These are phyloP conservation scores for Blastomussa wellsi DNA, from an alignment of 92 coral and sea anemone genomes.

Conservation along the genomic window DNA sequence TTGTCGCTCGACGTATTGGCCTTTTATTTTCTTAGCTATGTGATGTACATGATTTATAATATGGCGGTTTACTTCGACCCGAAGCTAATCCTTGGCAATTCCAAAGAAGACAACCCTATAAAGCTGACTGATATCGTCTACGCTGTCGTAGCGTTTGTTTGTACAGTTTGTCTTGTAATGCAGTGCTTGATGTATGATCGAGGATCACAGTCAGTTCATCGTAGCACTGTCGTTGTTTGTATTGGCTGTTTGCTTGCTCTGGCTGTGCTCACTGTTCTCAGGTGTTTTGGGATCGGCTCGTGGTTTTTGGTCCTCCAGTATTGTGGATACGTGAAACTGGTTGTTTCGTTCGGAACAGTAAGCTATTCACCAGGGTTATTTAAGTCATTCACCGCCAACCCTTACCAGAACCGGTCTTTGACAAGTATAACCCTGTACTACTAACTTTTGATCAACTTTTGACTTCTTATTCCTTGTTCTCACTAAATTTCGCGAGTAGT, in stretches of 20 bases:
- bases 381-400: no score
- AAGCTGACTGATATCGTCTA: slow-evolving; percentile 76
- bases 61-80: slow-evolving; percentile 67
- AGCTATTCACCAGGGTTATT: slow-evolving; percentile 13
- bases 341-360: slow-evolving; percentile 80
- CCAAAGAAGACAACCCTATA: slow-evolving; percentile 65
- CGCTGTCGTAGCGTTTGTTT: slow-evolving; percentile 63
- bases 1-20: slow-evolving; percentile 82
- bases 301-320: slow-evolving; percentile 70
- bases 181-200: slow-evolving; percentile 75
- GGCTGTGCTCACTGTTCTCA: slow-evolving; percentile 44
- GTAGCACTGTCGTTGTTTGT: slow-evolving; percentile 49
- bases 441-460: no score
- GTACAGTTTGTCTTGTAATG: slow-evolving; percentile 50
- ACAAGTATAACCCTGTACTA: no score
- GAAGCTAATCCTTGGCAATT: slow-evolving; percentile 42
- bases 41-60: slow-evolving; percentile 75
- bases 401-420: no score
- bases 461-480: no score
- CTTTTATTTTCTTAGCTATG: slow-evolving; percentile 70
- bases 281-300: slow-evolving; percentile 50
- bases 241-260: slow-evolving; percentile 47
- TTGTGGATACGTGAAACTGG: slow-evolving; percentile 82
- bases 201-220: slow-evolving; percentile 68
- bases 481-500: no score